A percentile compares a stretch with the other conserved stretches of the same genome.
phyloP scores from a whole-genome alignment of 2,888 invertebrate species.

The Junonia oenone region DNA sequence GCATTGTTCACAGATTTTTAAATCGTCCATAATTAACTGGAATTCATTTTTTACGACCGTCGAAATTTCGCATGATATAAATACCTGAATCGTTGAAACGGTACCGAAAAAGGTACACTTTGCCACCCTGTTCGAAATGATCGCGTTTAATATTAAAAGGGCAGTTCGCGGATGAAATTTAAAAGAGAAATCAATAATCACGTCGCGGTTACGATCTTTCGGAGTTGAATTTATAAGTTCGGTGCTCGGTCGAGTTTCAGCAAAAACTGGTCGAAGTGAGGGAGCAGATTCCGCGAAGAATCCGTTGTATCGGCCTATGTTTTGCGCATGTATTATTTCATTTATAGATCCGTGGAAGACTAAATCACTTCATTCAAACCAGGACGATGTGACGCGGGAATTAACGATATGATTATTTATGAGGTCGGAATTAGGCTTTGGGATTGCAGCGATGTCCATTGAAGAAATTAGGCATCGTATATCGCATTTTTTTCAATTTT shows the following conservation, averaged over 20 bases:
- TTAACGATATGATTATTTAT: slow-evolving; percentile 25
- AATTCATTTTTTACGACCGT: slow-evolving; percentile 63
- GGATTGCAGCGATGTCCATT: neutral
- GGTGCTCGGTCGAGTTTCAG: slow-evolving; percentile 53
- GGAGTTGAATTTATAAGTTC: slow-evolving; percentile 38
- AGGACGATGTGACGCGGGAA: slow-evolving; percentile 16
- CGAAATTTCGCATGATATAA: slow-evolving; percentile 66
- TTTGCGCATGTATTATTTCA: slow-evolving; percentile 30
- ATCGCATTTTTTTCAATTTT: no score
- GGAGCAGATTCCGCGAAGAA: slow-evolving; percentile 66
- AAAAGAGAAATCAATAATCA: slow-evolving; percentile 50
- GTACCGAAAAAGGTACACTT: slow-evolving; percentile 58
- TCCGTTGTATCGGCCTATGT: slow-evolving; percentile 38
- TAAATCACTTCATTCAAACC: slow-evolving; percentile 37
- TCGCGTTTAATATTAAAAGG: slow-evolving; percentile 50
- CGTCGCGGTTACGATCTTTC: slow-evolving; percentile 52
- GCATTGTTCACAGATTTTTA: slow-evolving; percentile 79
- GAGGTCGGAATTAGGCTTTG: neutral
- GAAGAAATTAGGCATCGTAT: neutral
- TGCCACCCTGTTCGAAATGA: slow-evolving; percentile 64
- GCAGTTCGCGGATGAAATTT: slow-evolving; percentile 42
- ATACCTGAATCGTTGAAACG: slow-evolving; percentile 58
- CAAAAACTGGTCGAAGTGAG: slow-evolving; percentile 60
- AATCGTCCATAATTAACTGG: slow-evolving; percentile 78
- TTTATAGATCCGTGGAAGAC: slow-evolving; percentile 27